A percentile compares a stretch with the other conserved stretches of the same genome.
These are phyloP conservation scores for Dolichopus griseipennis DNA, from an alignment of 2,888 invertebrate species.

Conservation along the genomic window DNA sequence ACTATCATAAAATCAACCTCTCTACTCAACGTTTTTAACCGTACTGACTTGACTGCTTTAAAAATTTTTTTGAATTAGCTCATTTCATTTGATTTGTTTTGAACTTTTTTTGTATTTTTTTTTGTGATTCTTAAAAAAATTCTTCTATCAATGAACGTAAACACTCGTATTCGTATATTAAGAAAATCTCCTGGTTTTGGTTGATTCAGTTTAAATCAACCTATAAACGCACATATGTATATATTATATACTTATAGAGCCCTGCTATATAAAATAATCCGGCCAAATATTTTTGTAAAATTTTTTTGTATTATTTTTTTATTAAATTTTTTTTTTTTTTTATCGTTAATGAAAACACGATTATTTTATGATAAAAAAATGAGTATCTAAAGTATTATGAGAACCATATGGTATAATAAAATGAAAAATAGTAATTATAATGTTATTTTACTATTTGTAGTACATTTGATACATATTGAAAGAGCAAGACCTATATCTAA, in stretches of 20 bases:
- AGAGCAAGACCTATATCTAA: too few relatives aligned
- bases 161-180: too few relatives aligned
- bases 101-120: too few relatives aligned
- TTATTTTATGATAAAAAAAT: slow-evolving; percentile 3
- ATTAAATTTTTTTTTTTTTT: not conserved
- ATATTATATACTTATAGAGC: too few relatives aligned
- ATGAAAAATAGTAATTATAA: too few relatives aligned
- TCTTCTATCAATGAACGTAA: not conserved
- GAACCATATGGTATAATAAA: not conserved
- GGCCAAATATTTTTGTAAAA: not conserved
- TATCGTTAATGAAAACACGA: slow-evolving; percentile 3
- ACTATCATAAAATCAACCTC: not conserved
- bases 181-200: not conserved
- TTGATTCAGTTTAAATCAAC: too few relatives aligned
- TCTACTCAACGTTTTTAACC: not conserved
- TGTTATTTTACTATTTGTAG: too few relatives aligned
- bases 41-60: not conserved
- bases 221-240: not conserved
- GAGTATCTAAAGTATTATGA: not conserved
- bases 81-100: too few relatives aligned
- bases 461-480: too few relatives aligned
- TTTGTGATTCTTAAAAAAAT: not conserved
- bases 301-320: not conserved
- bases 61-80: not conserved
- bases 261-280: slow-evolving; percentile 5